Conservation (phyloP, 2,888 invertebrate genomes). For the Hirtodrosophila histrioides region DNA sequence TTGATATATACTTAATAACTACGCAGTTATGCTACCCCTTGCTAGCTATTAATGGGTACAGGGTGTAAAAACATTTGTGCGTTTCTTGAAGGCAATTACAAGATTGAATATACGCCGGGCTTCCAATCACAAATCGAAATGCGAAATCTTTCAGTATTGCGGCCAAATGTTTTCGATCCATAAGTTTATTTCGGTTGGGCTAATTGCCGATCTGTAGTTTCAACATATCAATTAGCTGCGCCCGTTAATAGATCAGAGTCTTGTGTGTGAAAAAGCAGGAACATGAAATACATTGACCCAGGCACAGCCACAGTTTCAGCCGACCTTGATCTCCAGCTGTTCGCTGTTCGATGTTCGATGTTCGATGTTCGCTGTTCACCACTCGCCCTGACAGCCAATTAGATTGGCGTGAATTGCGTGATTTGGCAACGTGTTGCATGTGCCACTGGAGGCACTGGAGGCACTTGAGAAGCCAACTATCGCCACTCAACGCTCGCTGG, state of each 20-base stretch:
- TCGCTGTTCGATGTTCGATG: too few relatives aligned
- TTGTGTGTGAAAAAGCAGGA: slow-evolving; percentile 12
- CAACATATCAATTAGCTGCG: slow-evolving; percentile 32
- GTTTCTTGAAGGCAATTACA: slow-evolving; percentile 30
- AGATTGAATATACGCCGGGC: not conserved
- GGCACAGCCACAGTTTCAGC: not conserved
- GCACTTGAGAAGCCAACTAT: slow-evolving; percentile 12
- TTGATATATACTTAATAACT: too few relatives aligned
- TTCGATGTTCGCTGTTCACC: slow-evolving; percentile 4
- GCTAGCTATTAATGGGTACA: too few relatives aligned
- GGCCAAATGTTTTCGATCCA: slow-evolving; percentile 14
- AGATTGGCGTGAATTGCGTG: slow-evolving; percentile 16
- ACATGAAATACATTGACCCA: not conserved
- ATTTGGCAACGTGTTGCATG: slow-evolving; percentile 7
- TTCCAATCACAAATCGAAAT: slow-evolving; percentile 12
- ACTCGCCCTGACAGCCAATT: slow-evolving; percentile 13
- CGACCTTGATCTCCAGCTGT: slow-evolving; percentile 32
- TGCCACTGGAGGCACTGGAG: not conserved
- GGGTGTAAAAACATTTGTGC: slow-evolving; percentile 2
- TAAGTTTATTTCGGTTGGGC: not conserved
- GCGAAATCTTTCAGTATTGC: slow-evolving; percentile 3
- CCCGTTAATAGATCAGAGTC: slow-evolving; percentile 36
- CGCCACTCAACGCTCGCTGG: slow-evolving; percentile 22
- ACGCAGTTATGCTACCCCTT: too few relatives aligned
- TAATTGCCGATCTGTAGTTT: slow-evolving; percentile 11